Evolutionary conservation across 2,888 invertebrate species (phyloP).

Genomic region (Cetonia aurata): DNA sequence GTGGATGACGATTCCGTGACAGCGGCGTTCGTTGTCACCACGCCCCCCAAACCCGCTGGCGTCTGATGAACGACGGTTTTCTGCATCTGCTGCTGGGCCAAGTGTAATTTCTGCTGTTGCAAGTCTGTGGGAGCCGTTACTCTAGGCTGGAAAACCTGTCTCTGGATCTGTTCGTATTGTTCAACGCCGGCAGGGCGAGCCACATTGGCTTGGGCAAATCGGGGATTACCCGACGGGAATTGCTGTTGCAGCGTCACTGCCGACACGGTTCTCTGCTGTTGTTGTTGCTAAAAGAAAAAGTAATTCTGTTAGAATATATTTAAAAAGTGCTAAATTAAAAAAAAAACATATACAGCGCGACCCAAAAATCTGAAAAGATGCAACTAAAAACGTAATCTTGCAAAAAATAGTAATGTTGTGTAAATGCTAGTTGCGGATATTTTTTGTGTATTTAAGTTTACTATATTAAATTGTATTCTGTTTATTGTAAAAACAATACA

Average conservation of each 20-base stretch:
- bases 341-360: no score
- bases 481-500: no score
- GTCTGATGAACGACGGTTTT: slow-evolving; percentile 30
- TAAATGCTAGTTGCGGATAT: no score
- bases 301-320: slow-evolving; percentile 11
- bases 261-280: slow-evolving; percentile 48
- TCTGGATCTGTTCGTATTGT: slow-evolving; percentile 60
- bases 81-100: slow-evolving; percentile 27
- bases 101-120: slow-evolving; percentile 57
- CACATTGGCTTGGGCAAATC: slow-evolving; percentile 35
- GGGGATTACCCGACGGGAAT: slow-evolving; percentile 45
- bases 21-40: slow-evolving; percentile 20
- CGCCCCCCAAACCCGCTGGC: slow-evolving; percentile 29
- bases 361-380: no score
- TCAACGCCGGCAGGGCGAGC: slow-evolving; percentile 59
- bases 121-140: slow-evolving; percentile 47
- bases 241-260: slow-evolving; percentile 49
- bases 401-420: no score
- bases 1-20: slow-evolving; percentile 58
- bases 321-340: neutral
- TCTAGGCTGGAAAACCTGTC: slow-evolving; percentile 49
- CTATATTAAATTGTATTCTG: no score
- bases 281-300: slow-evolving; percentile 42
- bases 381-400: no score
- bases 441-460: no score